phyloP scores from a whole-genome alignment of 2,797 vertebrate species.

The Intellagama lesueurii region DNA sequence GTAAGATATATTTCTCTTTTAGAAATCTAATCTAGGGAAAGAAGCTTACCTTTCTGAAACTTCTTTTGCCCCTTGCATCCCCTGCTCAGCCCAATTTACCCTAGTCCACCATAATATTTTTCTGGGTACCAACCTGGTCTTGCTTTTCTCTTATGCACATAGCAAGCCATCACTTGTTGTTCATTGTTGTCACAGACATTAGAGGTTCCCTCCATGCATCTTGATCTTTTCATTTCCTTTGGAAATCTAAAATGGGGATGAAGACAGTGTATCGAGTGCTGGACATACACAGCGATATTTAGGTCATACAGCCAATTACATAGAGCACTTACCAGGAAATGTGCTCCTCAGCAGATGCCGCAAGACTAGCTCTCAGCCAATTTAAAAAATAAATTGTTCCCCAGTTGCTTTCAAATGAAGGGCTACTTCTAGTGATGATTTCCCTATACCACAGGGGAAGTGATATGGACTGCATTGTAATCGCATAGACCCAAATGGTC shows the following conservation, averaged over 20 bases:
- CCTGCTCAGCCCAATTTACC: no score
- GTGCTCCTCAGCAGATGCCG: neutral
- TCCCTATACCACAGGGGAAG: neutral
- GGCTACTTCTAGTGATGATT: conserved; percentile 2
- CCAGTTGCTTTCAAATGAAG: conserved; percentile 28
- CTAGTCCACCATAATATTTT: neutral
- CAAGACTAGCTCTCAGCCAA: neutral
- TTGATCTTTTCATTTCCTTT: conserved; percentile 10
- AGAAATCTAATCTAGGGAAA: neutral
- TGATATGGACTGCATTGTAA: accelerated
- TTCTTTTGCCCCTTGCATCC: neutral
- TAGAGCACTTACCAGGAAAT: accelerated
- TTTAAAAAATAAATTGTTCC: conserved; percentile 36
- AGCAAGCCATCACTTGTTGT: no score
- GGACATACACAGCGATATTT: neutral
- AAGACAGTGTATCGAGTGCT: accelerated
- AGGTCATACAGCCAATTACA: neutral
- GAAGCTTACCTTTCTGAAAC: neutral
- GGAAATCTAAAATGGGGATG: neutral
- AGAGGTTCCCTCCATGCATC: neutral
- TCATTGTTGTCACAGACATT: accelerated
- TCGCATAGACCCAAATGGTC: conserved; percentile 20
- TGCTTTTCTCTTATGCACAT: neutral
- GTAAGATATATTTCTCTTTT: neutral
- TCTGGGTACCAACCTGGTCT: neutral